These are phyloP conservation scores for Simalia tracyae DNA, from an alignment of 2,797 vertebrate species.

Conservation along the genomic window DNA sequence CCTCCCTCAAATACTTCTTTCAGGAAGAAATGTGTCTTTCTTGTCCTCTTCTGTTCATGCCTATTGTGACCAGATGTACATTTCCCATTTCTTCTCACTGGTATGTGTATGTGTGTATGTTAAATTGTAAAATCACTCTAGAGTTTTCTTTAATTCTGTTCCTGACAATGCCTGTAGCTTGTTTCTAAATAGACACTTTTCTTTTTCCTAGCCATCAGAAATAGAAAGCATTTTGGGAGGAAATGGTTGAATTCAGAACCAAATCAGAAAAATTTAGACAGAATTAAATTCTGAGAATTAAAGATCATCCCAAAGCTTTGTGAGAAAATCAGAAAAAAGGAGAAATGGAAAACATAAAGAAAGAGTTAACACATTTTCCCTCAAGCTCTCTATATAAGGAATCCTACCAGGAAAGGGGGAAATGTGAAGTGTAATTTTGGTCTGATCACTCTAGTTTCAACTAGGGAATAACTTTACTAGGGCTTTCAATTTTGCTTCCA, in stretches of 20 bases:
- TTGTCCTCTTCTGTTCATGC: not conserved
- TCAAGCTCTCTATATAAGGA: not conserved
- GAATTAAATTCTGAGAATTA: not conserved
- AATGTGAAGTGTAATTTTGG: not conserved
- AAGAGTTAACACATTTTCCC: not conserved
- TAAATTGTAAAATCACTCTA: not conserved
- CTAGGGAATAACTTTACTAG: not conserved
- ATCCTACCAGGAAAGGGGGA: not conserved
- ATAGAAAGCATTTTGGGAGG: not conserved
- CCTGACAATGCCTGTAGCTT: not conserved
- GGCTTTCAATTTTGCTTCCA: not conserved
- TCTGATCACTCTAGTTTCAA: not conserved
- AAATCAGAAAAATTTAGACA: not conserved
- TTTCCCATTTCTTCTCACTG: not conserved
- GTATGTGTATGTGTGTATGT: not conserved
- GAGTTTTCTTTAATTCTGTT: not conserved
- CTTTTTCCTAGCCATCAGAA: not conserved
- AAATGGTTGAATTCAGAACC: not conserved
- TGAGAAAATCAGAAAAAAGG: not conserved
- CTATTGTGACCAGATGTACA: not conserved
- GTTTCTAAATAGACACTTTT: not conserved
- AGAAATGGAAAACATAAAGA: not conserved
- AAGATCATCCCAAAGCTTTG: not conserved
- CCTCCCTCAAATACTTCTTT: not conserved
- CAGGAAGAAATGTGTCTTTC: not conserved